A percentile compares a stretch with the other conserved stretches of the same genome.
Conservation (phyloP, 2,797 vertebrate genomes). For the Rhyacichthys aspro region DNA sequence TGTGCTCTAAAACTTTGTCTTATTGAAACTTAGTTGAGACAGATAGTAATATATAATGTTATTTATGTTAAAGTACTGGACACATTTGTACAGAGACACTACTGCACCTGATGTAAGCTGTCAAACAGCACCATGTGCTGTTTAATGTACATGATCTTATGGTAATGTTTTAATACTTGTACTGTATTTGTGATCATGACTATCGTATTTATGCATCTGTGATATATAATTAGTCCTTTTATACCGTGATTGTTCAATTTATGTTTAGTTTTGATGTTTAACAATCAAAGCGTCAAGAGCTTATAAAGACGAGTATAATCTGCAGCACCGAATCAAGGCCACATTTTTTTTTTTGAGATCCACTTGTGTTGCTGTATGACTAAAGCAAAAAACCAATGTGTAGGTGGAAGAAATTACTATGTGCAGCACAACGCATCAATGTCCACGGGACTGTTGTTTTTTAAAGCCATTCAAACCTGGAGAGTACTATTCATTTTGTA, state of each 20-base stretch:
- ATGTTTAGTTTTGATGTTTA: background rate
- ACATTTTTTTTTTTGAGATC: background rate
- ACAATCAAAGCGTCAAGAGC: background rate
- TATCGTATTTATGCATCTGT: conserved; percentile 23
- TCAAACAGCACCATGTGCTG: conserved; percentile 49
- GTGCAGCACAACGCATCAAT: background rate
- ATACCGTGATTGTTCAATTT: conserved; percentile 5
- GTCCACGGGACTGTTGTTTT: background rate
- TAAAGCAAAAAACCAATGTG: background rate
- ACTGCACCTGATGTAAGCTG: conserved; percentile 27
- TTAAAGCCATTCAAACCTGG: conserved; percentile 3
- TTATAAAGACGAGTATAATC: background rate
- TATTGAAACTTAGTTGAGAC: conserved; percentile 24
- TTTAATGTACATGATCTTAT: conserved; percentile 34
- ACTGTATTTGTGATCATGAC: conserved; percentile 22
- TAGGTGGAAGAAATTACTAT: background rate
- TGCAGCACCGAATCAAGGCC: conserved; percentile 1
- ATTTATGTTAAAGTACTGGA: conserved; percentile 17
- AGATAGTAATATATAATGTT: conserved; percentile 25
- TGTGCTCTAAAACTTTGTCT: conserved; percentile 49
- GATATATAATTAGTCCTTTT: conserved; percentile 15
- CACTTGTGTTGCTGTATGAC: background rate
- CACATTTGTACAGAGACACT: conserved; percentile 39
- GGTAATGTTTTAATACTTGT: conserved; percentile 26
- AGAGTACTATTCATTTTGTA: conserved; percentile 4